Base-by-base conservation (phyloP, 1,140 invertebrate species). In the Geopemphigus sp. region DNA sequence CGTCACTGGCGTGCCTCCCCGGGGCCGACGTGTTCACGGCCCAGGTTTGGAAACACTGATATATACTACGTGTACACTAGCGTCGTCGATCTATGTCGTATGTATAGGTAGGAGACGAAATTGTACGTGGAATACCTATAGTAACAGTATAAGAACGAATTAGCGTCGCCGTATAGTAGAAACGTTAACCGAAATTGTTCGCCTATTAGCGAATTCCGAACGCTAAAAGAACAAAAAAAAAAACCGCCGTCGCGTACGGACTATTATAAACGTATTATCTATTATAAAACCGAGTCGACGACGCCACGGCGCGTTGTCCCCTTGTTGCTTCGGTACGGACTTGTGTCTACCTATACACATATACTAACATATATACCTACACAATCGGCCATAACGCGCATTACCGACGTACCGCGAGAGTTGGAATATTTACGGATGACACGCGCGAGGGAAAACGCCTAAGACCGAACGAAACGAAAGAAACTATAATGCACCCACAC, bases 201-300 rank as follows among this genome's bases (percentile, higher is more conserved):
- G 63, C 19, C 39, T 66, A 12, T 66, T 66, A 45, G 39, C n/a
- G 32, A 66, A 66, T 66, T 45, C 29, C 11, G 12, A 66, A 66
- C 45, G 63, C 45, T 66, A 12, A n/a, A 66, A 39, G 10, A 10
- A 22, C 29, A 63, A 47, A 68, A 66, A 24, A 66, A 68, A 68
- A 68, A 68, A n/a, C n/a, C n/a, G n/a, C n/a, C 45, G 64, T 68
- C 64, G 50, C 64, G 64, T 68, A 68, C 22, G 22, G 39, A 50
- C 64, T 68, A 50, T 68, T 68, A 68, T 68, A 68, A 68, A 68
- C 64, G 64, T 50, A 68, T 68, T 68, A 68, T 19, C 39, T 39
- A 68, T 68, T 68, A 68, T 39, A 68, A 68, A 68, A 66, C 39
- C 63, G 12, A 45, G 32, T 66, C 39, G 10, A 24, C 63, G n/a